These are phyloP conservation scores for Calosoma granatense DNA, from an alignment of 1,140 invertebrate species.

Conservation along the genomic window DNA sequence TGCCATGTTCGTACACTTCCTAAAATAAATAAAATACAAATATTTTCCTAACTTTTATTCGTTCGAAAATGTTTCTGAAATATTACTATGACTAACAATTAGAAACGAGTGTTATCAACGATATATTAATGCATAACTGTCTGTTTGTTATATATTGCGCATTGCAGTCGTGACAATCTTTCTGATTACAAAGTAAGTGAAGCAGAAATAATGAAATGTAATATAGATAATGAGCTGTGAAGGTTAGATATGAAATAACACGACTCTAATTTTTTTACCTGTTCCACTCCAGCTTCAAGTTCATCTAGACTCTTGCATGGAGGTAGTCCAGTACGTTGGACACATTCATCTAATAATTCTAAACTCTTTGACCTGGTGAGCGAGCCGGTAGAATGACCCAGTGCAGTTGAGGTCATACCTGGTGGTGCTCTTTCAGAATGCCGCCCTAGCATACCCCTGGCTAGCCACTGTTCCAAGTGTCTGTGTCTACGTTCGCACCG, in stretches of 20 bases:
- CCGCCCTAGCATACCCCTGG: slow-evolving; percentile 45
- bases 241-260: slow-evolving; percentile 25
- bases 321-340: slow-evolving; percentile 19
- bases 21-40: slow-evolving; percentile 23
- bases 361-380: slow-evolving; percentile 52
- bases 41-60: slow-evolving; percentile 15
- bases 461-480: slow-evolving; percentile 58
- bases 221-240: slow-evolving; percentile 10
- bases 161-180: too few species aligned
- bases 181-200: too few species aligned
- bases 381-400: slow-evolving; percentile 38
- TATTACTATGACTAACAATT: too few species aligned
- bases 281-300: slow-evolving; percentile 26
- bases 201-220: too few species aligned
- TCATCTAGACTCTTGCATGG: slow-evolving; percentile 31
- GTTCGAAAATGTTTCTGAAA: slow-evolving; percentile 14
- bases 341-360: slow-evolving; percentile 42
- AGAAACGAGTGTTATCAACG: too few species aligned
- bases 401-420: slow-evolving; percentile 41
- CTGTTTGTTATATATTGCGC: too few species aligned
- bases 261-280: slow-evolving; percentile 16
- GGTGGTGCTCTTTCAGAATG: slow-evolving; percentile 45
- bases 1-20: slow-evolving; percentile 26
- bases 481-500: slow-evolving; percentile 52
- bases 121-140: too few species aligned